These are phyloP conservation scores for Dasypogon diadema DNA, from an alignment of 2,888 invertebrate species.

Conservation along the genomic window DNA sequence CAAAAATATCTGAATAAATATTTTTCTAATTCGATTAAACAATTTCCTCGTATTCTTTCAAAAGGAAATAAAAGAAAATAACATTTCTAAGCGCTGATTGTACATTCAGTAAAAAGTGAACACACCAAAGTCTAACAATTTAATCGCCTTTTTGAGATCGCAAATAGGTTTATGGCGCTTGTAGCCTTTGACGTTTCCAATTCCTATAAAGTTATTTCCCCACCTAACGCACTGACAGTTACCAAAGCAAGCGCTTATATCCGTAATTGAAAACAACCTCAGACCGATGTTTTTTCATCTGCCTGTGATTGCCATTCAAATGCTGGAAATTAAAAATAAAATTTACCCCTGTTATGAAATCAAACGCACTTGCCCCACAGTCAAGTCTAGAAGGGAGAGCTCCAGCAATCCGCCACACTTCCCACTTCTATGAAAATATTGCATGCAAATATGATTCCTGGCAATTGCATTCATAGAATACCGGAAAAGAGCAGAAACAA, in stretches of 20 bases:
- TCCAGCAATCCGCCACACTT: background rate
- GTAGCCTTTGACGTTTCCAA: conserved; percentile 6
- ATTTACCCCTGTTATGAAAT: conserved; percentile 46
- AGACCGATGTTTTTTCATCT: conserved; percentile 26
- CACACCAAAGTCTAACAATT: conserved; percentile 43
- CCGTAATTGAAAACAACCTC: conserved; percentile 51
- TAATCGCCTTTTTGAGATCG: conserved; percentile 45
- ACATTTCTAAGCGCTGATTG: conserved; percentile 40
- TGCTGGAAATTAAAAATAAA: conserved; percentile 40
- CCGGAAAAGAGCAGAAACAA: conserved; percentile 10
- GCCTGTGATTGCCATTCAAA: conserved; percentile 46
- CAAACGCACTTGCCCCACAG: conserved; percentile 46
- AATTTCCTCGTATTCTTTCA: too few relatives aligned
- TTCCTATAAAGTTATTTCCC: conserved; percentile 46
- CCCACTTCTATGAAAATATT: conserved; percentile 28
- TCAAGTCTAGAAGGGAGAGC: background rate
- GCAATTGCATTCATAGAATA: conserved; percentile 48
- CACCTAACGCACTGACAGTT: conserved; percentile 44
- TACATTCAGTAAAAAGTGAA: conserved; percentile 33
- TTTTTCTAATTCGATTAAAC: too few relatives aligned
- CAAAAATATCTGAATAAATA: too few relatives aligned
- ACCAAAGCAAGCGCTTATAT: conserved; percentile 31
- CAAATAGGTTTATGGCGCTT: conserved; percentile 40
- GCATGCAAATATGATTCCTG: conserved; percentile 48
- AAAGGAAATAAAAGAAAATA: conserved; percentile 27